Evolutionary conservation across 30 jellyfish, hydroid and myxozoan species (phyloP), one percentile per base, ranked within the genome.

Genomic region (Aurelia aurita): DNA sequence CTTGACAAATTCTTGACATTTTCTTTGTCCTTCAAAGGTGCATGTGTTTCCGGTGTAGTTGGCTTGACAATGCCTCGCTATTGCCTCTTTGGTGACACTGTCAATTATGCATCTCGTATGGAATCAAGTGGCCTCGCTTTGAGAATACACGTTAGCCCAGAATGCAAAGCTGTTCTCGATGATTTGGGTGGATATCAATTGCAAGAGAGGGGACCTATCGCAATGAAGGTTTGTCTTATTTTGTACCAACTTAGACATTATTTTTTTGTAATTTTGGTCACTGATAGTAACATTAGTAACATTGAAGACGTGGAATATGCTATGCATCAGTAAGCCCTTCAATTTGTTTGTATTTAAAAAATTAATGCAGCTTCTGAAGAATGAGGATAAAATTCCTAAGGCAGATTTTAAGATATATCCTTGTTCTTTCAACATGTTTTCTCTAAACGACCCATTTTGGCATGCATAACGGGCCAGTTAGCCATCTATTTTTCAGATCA

Each of bases 21-120:
- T 69, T 43, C 32, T 25, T 69, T 32, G 10, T 3, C 27, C 21
- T 18, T 59, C 27, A 5, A 26, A 93, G 98, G 98, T 27, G 32
- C 91, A 39, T 93, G 98, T 65, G 98, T 93, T 28, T 97, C 98
- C 68, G 98, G 98, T 19, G 98, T 93, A 0, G 98, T 93, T 20
- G 98, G 98, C 10, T 58, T 87, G 71, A 93, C 91, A 46, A 93
- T 93, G 98, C 98, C 98, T 3, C 93, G 98, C 26, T 93, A 93
- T 78, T 93, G 98, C 57, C 87, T 93, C 21, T 93, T 93, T 58
- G 98, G 98, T 35, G 98, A 93, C 59, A 93, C 98, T 20, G 98
- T 93, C 28, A 93, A 93, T 58, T 87, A 69, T 74, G 98, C 98
- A 44, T 87, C 97, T 0, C 93, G 98, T 2, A 93, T 93, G 98